Evolutionary conservation across 2,797 vertebrate species (phyloP).

Genomic region (Peromyscus melanophrys): DNA sequence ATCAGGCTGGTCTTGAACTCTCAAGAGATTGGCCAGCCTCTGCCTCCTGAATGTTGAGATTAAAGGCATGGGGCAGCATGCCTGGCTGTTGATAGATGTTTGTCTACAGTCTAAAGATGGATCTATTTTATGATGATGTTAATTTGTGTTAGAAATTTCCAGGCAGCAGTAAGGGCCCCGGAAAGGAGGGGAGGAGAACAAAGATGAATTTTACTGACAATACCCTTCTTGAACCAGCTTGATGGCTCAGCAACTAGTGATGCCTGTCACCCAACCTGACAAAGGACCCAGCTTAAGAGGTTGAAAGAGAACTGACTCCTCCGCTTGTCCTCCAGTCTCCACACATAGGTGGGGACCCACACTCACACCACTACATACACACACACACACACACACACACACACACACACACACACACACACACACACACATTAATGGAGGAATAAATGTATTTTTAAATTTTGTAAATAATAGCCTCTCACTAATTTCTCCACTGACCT

Average conservation of each 20-base stretch:
- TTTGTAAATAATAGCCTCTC: not conserved
- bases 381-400: not conserved
- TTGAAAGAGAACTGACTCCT: not conserved
- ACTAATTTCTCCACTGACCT: not conserved
- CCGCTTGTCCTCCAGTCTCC: not conserved
- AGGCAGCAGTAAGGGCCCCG: not conserved
- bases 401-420: too few relatives aligned
- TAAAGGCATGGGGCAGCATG: not conserved
- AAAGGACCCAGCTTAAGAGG: not conserved
- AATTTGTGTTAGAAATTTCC: not conserved
- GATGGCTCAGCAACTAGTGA: not conserved
- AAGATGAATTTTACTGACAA: not conserved
- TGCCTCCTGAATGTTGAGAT: not conserved
- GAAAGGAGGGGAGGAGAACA: not conserved
- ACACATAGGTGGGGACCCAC: not conserved
- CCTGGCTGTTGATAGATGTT: not conserved
- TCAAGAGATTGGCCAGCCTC: not conserved
- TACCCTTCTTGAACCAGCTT: not conserved
- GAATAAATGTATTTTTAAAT: not conserved
- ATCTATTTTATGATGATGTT: not conserved
- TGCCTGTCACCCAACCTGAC: not conserved
- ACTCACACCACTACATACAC: not conserved
- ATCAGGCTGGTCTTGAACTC: not conserved
- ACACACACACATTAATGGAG: not conserved
- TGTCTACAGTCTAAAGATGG: not conserved